Conservation (phyloP, 2,888 invertebrate genomes). For the Agrotis clavis region DNA sequence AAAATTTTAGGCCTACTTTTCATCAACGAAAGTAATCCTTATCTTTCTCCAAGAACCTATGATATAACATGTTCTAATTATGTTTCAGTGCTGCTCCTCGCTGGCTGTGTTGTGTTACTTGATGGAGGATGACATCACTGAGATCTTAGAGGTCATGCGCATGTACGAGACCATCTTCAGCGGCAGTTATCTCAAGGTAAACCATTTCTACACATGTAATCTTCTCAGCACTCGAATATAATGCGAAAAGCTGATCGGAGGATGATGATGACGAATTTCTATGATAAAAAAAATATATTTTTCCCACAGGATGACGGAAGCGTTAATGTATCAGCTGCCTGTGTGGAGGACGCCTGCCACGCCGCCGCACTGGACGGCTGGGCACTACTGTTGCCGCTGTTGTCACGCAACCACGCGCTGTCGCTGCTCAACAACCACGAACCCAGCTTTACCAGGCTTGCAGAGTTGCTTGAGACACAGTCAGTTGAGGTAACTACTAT, state of each 20-base stretch:
- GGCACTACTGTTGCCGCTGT: slow-evolving; percentile 96
- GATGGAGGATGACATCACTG: slow-evolving; percentile 94
- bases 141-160: slow-evolving; percentile 94
- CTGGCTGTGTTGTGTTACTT: slow-evolving; percentile 96
- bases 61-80: neutral
- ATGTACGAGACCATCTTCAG: slow-evolving; percentile 95
- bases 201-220: neutral
- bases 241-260: no score
- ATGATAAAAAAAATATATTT: neutral
- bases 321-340: slow-evolving; percentile 90
- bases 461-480: slow-evolving; percentile 92
- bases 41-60: no score
- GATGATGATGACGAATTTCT: neutral
- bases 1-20: slow-evolving; percentile 11
- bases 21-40: neutral
- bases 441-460: slow-evolving; percentile 78
- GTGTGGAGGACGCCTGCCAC: slow-evolving; percentile 94
- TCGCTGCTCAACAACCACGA: slow-evolving; percentile 83
- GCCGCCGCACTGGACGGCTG: slow-evolving; percentile 97
- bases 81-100: slow-evolving; percentile 95
- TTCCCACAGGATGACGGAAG: slow-evolving; percentile 93
- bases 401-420: slow-evolving; percentile 93
- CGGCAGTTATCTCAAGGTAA: slow-evolving; percentile 94
- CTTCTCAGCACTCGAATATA: neutral
- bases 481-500: slow-evolving; percentile 69